Evolutionary conservation across 1,140 invertebrate genomes (phyloP), one percentile per base, ranked within the genome.

Genomic region (Meloidogyne exigua): DNA sequence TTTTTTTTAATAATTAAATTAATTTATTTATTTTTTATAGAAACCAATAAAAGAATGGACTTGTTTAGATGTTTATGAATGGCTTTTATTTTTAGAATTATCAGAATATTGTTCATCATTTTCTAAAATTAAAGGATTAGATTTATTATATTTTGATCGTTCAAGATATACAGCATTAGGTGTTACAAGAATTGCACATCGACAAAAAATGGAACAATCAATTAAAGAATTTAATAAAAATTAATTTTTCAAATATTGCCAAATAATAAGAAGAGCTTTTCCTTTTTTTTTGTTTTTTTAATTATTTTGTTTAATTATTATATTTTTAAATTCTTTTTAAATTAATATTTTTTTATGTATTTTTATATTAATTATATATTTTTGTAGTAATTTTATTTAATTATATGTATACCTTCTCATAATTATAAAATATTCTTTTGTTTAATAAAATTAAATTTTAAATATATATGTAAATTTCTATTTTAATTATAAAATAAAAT

Each of bases 151-250:
- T 68, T 88, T 91, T 75, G 90, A 91, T 85, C 90, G 90, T 75
- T 87, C 89, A 76, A 84, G 86, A 39, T 86, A 90, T 21, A 87
- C 90, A 65, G 88, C 89, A 67, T 82, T 91, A 9, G 90, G 90
- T 12, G 89, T 91, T 18, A 89, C 89, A 66, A 88, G 89, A 76
- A 87, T 90, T 69, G 89, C 89, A 15, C 90, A 91, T 83, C 86
- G 90, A 42, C 87, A 90, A 78, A 89, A 88, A 71, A 91, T 91
- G 84, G 89, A 90, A 80, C 42, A 75, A 39, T 84, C 80, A 18
- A 49, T 81, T 42, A 68, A 39, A 36, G 36, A 62, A 5, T 73
- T 73, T 36, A 26, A 28, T 21, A 57, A 28, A 15, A 23, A 42
- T 21, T 2, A 68, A 42, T n/a, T n/a, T 57, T 18, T 57, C 49